phyloP scores from a whole-genome alignment of 2,797 vertebrate genomes.

The Dipus sagitta region DNA sequence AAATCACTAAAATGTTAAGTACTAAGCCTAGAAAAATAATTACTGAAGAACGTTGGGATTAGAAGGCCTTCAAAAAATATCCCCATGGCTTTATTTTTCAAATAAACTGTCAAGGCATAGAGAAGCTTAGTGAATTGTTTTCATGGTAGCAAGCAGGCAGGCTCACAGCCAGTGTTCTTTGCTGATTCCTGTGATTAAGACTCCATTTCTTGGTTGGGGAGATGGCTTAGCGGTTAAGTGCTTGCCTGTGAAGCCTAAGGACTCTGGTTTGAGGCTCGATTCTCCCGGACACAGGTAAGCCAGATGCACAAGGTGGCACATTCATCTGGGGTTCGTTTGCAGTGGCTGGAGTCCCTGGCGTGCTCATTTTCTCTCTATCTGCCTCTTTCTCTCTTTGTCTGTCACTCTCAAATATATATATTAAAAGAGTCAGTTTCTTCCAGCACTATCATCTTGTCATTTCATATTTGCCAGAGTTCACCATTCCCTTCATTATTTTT shows the following conservation, averaged over 20 bases:
- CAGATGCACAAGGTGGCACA: too few species aligned
- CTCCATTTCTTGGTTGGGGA: neutral
- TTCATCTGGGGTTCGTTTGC: too few species aligned
- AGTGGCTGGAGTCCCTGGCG: too few species aligned
- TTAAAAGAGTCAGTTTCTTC: neutral
- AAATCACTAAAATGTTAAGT: conserved; percentile 6
- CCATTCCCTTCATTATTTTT: neutral
- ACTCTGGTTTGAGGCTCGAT: too few species aligned
- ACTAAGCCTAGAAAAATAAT: neutral
- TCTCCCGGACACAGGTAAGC: too few species aligned
- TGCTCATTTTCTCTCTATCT: too few species aligned
- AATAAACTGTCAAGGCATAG: conserved; percentile 3
- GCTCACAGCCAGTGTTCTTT: neutral
- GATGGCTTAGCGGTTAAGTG: too few species aligned
- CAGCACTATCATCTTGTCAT: neutral
- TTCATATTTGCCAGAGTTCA: neutral
- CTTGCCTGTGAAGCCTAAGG: too few species aligned
- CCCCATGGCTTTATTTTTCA: neutral
- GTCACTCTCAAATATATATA: too few species aligned
- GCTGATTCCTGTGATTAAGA: neutral
- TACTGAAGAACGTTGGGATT: neutral
- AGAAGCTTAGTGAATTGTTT: neutral
- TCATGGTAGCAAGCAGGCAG: neutral
- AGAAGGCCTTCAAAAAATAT: neutral
- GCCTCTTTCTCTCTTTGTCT: too few species aligned